Conservation (phyloP, 2,113 vertebrate genomes). For the Probosciger aterrimus region DNA sequence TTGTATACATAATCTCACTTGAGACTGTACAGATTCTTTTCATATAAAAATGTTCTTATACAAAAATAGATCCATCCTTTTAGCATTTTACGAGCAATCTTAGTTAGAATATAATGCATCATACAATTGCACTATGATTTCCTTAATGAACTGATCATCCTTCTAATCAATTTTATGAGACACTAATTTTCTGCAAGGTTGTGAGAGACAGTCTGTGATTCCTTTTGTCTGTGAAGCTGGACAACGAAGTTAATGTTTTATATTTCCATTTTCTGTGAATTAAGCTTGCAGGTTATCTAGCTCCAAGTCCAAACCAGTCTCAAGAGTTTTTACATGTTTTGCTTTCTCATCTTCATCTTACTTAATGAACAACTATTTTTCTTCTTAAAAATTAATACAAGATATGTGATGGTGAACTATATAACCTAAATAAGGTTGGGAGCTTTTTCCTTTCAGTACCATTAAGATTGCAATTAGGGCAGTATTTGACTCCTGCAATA, state of each 20-base stretch:
- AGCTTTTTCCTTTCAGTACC: not conserved
- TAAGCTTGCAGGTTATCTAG: not conserved
- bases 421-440: not conserved
- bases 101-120: not conserved
- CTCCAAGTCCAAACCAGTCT: not conserved
- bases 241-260: not conserved
- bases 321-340: not conserved
- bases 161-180: not conserved
- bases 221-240: not conserved
- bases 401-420: not conserved
- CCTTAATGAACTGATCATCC: not conserved
- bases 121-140: not conserved
- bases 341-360: not conserved
- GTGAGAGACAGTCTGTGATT: not conserved
- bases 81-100: not conserved
- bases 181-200: not conserved
- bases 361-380: not conserved
- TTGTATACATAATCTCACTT: not conserved
- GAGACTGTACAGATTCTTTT: not conserved
- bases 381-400: not conserved
- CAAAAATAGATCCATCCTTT: not conserved
- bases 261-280: not conserved
- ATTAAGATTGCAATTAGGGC: not conserved
- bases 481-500: not conserved
- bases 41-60: not conserved